Evolutionary conservation across 2,888 invertebrate genomes (phyloP).

Genomic region (Archaeoteleia sp.): DNA sequence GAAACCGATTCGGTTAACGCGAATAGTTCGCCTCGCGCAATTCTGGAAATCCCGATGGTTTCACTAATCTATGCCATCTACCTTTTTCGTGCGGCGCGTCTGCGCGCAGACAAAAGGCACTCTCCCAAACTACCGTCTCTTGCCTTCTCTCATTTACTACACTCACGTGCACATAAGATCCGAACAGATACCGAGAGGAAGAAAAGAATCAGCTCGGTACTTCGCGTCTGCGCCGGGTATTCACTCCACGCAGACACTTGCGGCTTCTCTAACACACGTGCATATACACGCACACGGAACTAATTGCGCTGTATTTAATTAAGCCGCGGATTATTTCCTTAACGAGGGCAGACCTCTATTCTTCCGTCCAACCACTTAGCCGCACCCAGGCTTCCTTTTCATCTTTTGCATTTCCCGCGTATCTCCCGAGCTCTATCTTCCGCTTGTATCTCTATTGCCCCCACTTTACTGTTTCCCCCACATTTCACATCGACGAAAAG

Average conservation of each 20-base stretch:
- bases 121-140: neutral
- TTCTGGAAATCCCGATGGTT: conserved; percentile 10
- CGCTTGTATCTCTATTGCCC: conserved; percentile 6
- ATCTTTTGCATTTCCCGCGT: conserved; percentile 52
- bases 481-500: neutral
- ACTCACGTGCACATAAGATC: conserved; percentile 19
- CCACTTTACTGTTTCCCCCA: neutral
- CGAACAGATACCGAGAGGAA: conserved; percentile 11
- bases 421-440: conserved; percentile 22
- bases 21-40: conserved; percentile 7
- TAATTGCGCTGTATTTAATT: conserved; percentile 67
- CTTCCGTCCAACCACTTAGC: conserved; percentile 55
- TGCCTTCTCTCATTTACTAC: conserved; percentile 14
- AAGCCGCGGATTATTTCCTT: conserved; percentile 65
- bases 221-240: conserved; percentile 13
- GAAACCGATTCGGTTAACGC: conserved; percentile 19
- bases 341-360: conserved; percentile 60
- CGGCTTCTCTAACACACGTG: no score
- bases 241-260: conserved; percentile 9
- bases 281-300: conserved; percentile 57
- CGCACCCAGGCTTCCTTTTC: conserved; percentile 45
- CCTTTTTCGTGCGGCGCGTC: conserved; percentile 3
- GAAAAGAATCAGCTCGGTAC: conserved; percentile 14
- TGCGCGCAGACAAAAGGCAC: conserved; percentile 2
- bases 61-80: conserved; percentile 14